Base-by-base conservation (phyloP, 2,113 vertebrate species). In the Oplegnathus fasciatus region DNA sequence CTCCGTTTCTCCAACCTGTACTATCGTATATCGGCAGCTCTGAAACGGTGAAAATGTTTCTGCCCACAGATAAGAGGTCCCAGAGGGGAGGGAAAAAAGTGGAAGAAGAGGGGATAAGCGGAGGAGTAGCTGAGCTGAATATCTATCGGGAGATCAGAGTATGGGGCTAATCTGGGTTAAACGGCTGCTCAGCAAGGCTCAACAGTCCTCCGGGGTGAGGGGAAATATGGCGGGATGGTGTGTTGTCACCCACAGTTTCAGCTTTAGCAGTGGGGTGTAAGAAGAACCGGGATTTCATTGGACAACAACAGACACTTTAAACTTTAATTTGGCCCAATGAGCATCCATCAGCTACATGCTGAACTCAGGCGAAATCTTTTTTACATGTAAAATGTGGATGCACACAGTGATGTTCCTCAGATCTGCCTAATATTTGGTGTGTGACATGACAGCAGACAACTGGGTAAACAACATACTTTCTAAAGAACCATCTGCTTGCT, bases 101-200 rank as follows among this genome's bases (percentile, higher is more conserved):
- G 79, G 54, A 77, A 58, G 80, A 82, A 72, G 83, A 82, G 50
- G 80, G 85, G 86, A 83, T 87, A 76, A 90, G 85, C 14, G 24
- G 69, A 86, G 80, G 73, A 90, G 84, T 76, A 80, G 82, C 87
- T 89, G 89, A 91, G 86, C 83, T 85, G 88, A 91, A 94, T 93
- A 93, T 93, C 90, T 92, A 88, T 90, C 58, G 37, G 65, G 44
- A 85, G 87, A 92, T 94, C 94, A 93, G 82, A 89, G 85, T 61
- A 40, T 11, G 66, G 77, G 82, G 80, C 85, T 93, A 91, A 94
- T 93, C 86, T 91, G 86, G 85, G 88, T 90, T 93, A 93, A 94
- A 92, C 34, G 58, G 82, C 71, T 86, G 87, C 80, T 91, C 75
- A 48, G 82, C 34, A 32, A 81, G 77, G 80, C 86, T 89, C 72